A percentile compares a stretch with the other conserved stretches of the same genome.
phyloP scores from a whole-genome alignment of 1,140 invertebrate genomes.

The Neuroterus valhalla region DNA sequence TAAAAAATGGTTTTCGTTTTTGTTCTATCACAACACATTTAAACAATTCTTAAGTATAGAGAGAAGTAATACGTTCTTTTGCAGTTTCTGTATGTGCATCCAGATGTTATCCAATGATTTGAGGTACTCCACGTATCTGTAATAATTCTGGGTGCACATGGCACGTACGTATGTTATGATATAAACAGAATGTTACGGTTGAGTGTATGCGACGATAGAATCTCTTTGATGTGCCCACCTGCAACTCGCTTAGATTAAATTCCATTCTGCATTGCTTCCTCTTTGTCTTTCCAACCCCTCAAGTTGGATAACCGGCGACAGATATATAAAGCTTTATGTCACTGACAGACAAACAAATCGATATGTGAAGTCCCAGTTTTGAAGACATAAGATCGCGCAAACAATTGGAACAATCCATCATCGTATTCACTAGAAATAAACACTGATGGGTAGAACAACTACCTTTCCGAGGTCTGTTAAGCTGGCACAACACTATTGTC shows the following conservation, averaged over 20 bases:
- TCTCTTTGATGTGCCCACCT: conserved; percentile 20
- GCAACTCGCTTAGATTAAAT: conserved; percentile 8
- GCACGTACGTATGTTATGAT: conserved; percentile 3
- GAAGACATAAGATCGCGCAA: no score
- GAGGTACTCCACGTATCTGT: background rate
- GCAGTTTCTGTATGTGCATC: background rate
- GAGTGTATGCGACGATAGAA: conserved; percentile 26
- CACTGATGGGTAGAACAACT: no score
- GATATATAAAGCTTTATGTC: background rate
- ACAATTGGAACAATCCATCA: no score
- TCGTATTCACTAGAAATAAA: no score
- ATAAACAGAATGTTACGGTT: conserved; percentile 11
- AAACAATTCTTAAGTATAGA: no score
- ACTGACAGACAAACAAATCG: background rate
- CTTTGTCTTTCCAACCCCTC: background rate
- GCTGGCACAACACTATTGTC: no score
- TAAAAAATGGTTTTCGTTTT: no score
- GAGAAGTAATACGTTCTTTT: background rate
- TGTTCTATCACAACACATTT: no score
- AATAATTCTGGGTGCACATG: background rate
- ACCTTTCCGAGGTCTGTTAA: no score
- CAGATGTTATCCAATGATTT: conserved; percentile 11
- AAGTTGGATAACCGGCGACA: conserved; percentile 10
- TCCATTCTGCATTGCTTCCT: background rate
- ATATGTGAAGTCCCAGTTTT: background rate